Percentiles rank a stretch among this genome's conserved stretches.
Evolutionary conservation across 2,888 invertebrate genomes (phyloP).

Genomic region (Frankliniella intonsa): DNA sequence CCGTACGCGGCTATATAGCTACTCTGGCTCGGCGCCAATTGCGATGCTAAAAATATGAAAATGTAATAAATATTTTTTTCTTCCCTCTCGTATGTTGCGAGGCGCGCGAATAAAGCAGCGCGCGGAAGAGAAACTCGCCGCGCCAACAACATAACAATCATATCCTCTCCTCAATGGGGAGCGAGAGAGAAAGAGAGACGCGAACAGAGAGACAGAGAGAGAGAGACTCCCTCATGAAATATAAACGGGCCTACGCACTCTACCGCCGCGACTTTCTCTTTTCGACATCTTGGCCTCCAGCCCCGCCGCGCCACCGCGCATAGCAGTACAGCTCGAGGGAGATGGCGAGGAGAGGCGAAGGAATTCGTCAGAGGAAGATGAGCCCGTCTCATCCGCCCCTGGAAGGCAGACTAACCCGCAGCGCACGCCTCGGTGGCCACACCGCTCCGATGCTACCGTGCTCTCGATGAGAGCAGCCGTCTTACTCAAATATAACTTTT

Average conservation of each 20-base stretch:
- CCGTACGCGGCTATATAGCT: no score
- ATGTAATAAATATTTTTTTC: no score
- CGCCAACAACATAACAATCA: constrained; percentile 16
- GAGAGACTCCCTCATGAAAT: neutral
- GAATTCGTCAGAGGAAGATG: neutral
- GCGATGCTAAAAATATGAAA: no score
- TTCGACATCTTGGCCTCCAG: neutral
- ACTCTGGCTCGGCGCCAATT: no score
- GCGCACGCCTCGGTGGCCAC: neutral
- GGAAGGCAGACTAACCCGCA: neutral
- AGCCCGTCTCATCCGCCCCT: neutral
- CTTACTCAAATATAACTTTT: neutral
- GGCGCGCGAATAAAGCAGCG: no score
- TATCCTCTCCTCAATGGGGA: neutral
- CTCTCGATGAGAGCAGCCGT: neutral
- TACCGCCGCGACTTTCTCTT: neutral
- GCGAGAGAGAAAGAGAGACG: no score
- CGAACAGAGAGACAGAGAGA: no score
- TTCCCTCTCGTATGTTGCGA: no score
- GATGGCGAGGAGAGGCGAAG: neutral
- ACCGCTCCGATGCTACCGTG: neutral
- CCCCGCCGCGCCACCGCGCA: neutral
- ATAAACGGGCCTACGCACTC: neutral
- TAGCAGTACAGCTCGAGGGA: neutral
- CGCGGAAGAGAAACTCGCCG: no score